These are phyloP conservation scores for Melanocharis versteri DNA, from an alignment of 2,113 vertebrate species.

Conservation along the genomic window DNA sequence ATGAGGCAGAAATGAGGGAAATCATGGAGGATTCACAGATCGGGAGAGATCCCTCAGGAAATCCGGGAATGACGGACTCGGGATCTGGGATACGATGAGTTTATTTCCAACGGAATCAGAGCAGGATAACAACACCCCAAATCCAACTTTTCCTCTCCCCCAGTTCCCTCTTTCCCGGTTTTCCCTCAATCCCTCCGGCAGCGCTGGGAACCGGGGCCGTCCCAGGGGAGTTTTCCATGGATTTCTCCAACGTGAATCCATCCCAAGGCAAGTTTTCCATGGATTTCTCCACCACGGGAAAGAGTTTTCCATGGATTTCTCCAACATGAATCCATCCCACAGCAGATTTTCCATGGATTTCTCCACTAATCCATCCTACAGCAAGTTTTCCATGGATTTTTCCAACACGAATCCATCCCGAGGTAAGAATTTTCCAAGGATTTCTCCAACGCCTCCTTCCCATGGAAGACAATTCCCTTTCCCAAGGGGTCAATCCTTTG, in stretches of 20 bases:
- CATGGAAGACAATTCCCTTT: neutral
- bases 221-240: neutral
- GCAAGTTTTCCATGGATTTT: neutral
- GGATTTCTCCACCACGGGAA: neutral
- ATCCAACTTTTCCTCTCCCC: neutral
- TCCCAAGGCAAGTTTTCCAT: neutral
- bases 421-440: neutral
- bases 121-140: neutral
- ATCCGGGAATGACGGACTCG: fast-evolving
- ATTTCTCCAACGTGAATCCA: neutral
- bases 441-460: neutral
- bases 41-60: fast-evolving
- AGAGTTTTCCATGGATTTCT: neutral
- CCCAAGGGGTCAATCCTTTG: neutral
- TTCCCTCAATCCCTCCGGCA: neutral
- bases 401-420: too few species aligned
- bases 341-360: neutral
- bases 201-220: neutral
- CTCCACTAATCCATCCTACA: neutral
- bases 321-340: neutral
- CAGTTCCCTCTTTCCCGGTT: neutral
- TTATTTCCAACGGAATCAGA: neutral
- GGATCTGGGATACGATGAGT: neutral
- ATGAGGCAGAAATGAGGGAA: neutral
- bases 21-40: neutral